Evolutionary conservation across 2,797 vertebrate genomes (phyloP).

Genomic region (Pseudochirops corinnae): DNA sequence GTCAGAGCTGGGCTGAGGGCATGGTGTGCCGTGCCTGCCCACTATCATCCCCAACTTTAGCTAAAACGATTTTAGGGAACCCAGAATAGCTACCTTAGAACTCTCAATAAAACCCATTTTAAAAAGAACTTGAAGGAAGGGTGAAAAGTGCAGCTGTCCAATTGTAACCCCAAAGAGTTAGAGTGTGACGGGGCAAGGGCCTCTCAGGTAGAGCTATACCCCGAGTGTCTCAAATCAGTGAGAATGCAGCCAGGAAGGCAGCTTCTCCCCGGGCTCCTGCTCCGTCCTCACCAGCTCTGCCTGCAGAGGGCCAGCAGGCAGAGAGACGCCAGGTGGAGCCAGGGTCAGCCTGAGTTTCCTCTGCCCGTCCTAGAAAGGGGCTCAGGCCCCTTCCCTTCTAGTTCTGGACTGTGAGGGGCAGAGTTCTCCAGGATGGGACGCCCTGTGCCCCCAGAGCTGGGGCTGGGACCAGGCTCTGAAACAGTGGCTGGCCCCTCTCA

Average conservation of each 20-base stretch:
- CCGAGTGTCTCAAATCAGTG: too few relatives aligned
- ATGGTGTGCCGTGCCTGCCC: background rate
- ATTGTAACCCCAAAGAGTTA: too few relatives aligned
- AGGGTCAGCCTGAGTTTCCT: too few relatives aligned
- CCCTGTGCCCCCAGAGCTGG: background rate
- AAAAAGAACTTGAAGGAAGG: too few relatives aligned
- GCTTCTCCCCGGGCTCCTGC: too few relatives aligned
- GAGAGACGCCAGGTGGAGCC: too few relatives aligned
- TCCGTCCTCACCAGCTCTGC: too few relatives aligned
- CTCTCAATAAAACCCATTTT: background rate
- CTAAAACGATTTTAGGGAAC: background rate
- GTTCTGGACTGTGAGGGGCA: rapidly evolving
- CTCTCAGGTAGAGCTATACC: background rate
- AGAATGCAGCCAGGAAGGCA: too few relatives aligned
- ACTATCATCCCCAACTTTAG: background rate
- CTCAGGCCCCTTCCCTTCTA: background rate
- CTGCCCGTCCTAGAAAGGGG: too few relatives aligned
- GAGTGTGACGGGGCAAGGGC: background rate
- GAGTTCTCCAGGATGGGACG: background rate
- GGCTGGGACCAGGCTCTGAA: background rate
- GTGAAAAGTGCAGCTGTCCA: too few relatives aligned
- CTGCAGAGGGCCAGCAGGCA: too few relatives aligned
- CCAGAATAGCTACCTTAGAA: background rate
- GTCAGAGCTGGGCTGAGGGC: background rate
- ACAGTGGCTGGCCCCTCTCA: background rate